Conservation (phyloP, 2,797 vertebrate genomes). For the Ptychadena robeensis region DNA sequence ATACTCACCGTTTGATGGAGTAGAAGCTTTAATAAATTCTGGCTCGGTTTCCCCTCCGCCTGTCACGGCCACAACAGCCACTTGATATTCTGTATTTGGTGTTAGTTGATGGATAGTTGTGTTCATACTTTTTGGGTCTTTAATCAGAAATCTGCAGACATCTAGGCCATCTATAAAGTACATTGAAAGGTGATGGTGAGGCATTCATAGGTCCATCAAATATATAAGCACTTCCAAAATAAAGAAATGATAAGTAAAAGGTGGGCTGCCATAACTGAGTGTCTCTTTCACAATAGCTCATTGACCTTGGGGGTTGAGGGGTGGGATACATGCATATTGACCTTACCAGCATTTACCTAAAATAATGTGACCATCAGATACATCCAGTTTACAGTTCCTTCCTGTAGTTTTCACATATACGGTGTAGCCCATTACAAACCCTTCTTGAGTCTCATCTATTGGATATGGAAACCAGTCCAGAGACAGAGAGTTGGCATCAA, state of each 20-base stretch:
- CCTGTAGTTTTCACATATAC: slow-evolving; percentile 69
- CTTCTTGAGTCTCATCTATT: slow-evolving; percentile 68
- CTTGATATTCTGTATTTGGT: slow-evolving; percentile 72
- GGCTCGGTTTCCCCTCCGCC: slow-evolving; percentile 70
- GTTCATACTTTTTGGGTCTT: slow-evolving; percentile 71
- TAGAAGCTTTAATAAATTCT: slow-evolving; percentile 57
- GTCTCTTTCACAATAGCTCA: no score
- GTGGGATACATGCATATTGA: no score
- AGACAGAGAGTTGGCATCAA: slow-evolving; percentile 71
- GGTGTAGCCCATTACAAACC: slow-evolving; percentile 81
- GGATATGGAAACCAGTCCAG: slow-evolving; percentile 76
- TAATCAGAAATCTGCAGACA: slow-evolving; percentile 70
- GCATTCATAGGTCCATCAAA: neutral
- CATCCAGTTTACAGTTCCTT: slow-evolving; percentile 63
- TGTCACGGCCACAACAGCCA: slow-evolving; percentile 75
- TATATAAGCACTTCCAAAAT: neutral
- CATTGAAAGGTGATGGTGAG: neutral
- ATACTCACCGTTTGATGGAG: slow-evolving; percentile 67
- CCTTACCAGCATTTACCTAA: slow-evolving; percentile 65
- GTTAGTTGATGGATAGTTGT: slow-evolving; percentile 70
- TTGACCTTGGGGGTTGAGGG: no score
- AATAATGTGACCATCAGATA: slow-evolving; percentile 52
- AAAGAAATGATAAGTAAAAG: no score
- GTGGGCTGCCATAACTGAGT: no score
- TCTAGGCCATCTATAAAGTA: slow-evolving; percentile 64